Evolutionary conservation across 2,888 invertebrate species (phyloP).

Genomic region (Hyles lineata): DNA sequence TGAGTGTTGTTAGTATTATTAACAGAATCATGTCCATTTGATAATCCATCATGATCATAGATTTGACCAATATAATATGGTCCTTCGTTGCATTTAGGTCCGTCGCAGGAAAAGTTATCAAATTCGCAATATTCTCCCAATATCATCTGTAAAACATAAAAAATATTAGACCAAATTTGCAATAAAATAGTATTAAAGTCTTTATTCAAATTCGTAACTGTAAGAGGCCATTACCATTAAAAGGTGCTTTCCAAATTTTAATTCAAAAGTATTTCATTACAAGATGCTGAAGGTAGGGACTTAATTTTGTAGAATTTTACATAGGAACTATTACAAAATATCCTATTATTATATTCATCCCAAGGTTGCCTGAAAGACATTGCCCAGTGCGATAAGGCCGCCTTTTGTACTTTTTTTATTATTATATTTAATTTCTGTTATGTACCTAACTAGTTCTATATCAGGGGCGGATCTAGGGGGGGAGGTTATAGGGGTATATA

Average conservation of each 20-base stretch:
- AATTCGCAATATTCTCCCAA: slow-evolving; percentile 77
- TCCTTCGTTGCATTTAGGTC: slow-evolving; percentile 73
- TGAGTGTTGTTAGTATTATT: not conserved
- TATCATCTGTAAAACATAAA: slow-evolving; percentile 57
- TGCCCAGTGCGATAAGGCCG: no score
- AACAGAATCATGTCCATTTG: slow-evolving; percentile 18
- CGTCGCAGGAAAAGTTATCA: slow-evolving; percentile 77
- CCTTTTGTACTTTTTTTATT: no score
- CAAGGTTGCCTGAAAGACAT: no score
- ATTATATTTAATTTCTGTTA: no score
- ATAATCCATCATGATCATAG: slow-evolving; percentile 30
- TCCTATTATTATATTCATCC: no score
- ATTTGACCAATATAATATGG: slow-evolving; percentile 62
- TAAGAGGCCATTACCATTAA: slow-evolving; percentile 1
- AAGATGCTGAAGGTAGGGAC: not conserved
- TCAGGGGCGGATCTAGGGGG: no score
- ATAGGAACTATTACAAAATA: no score
- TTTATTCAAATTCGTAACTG: not conserved
- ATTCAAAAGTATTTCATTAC: not conserved
- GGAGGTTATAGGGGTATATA: no score
- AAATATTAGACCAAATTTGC: not conserved
- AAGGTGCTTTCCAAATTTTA: not conserved
- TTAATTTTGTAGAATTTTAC: not conserved
- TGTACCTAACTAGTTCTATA: no score
- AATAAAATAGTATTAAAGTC: not conserved